Conservation (phyloP, 23 tunicate genomes). For the Oikopleura dioica region DNA sequence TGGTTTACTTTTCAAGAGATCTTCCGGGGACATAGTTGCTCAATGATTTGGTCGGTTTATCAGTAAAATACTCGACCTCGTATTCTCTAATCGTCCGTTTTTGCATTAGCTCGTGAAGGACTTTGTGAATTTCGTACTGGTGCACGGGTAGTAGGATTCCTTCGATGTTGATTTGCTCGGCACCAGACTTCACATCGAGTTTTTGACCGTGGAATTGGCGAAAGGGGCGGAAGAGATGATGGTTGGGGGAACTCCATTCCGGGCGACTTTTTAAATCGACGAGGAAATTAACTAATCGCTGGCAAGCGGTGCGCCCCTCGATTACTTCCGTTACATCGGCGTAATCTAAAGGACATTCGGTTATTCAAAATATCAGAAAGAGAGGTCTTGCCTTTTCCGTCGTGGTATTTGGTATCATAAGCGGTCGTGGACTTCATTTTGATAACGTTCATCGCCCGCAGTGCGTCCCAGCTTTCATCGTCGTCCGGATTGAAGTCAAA, state of each 20-base stretch:
- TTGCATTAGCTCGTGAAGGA: neutral
- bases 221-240: neutral
- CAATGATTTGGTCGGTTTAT: neutral
- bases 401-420: neutral
- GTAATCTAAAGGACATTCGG: neutral
- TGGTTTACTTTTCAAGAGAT: too few relatives aligned
- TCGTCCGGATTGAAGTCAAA: neutral
- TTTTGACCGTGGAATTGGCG: neutral
- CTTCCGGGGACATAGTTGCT: neutral
- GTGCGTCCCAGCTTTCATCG: neutral
- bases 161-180: too few relatives aligned
- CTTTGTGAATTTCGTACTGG: neutral
- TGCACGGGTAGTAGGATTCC: neutral
- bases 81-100: neutral
- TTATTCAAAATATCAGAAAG: neutral
- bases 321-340: too few relatives aligned
- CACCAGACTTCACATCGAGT: too few relatives aligned
- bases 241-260: neutral
- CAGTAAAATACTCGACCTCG: neutral
- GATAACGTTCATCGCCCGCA: neutral
- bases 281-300: too few relatives aligned
- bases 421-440: neutral
- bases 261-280: too few relatives aligned
- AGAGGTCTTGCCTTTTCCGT: neutral
- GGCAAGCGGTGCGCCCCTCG: too few relatives aligned